These are phyloP conservation scores for Anthophora plumipes DNA, from an alignment of 2,888 invertebrate species.

Conservation along the genomic window DNA sequence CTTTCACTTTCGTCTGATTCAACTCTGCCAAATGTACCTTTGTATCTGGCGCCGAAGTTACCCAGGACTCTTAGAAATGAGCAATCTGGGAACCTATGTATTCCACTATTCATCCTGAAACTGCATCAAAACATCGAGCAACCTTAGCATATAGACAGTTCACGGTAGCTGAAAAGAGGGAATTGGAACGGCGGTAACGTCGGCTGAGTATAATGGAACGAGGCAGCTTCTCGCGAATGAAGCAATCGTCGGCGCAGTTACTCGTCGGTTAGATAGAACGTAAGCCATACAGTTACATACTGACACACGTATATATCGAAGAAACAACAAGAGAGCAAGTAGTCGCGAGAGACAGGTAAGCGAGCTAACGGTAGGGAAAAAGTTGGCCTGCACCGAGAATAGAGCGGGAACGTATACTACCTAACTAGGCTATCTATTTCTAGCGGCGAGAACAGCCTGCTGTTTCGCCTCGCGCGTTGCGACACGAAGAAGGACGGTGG, in stretches of 20 bases:
- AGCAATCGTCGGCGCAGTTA: slow-evolving; percentile 57
- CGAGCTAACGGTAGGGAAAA: slow-evolving; percentile 57
- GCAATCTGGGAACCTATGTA: too few species aligned
- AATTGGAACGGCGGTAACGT: slow-evolving; percentile 57
- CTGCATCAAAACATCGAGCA: too few species aligned
- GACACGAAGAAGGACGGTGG: slow-evolving; percentile 68
- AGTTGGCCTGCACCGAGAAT: slow-evolving; percentile 71
- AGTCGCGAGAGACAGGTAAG: slow-evolving; percentile 60
- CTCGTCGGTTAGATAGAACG: slow-evolving; percentile 46
- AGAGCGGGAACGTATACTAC: slow-evolving; percentile 72
- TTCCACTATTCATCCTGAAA: too few species aligned
- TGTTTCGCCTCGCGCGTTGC: slow-evolving; percentile 64
- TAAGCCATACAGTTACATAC: too few species aligned
- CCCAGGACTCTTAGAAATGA: too few species aligned
- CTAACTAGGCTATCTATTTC: slow-evolving; percentile 78
- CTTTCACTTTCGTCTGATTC: too few species aligned
- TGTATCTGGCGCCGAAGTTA: too few species aligned
- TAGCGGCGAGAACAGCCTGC: slow-evolving; percentile 69
- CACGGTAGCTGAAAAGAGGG: slow-evolving; percentile 8
- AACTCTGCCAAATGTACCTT: too few species aligned
- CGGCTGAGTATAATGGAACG: slow-evolving; percentile 55
- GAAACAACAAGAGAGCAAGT: neutral
- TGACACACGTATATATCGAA: slow-evolving; percentile 28
- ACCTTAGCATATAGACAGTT: neutral
- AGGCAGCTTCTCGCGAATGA: slow-evolving; percentile 52